These are phyloP conservation scores for Falcunculus frontatus DNA, from an alignment of 2,113 vertebrate species.

Conservation along the genomic window DNA sequence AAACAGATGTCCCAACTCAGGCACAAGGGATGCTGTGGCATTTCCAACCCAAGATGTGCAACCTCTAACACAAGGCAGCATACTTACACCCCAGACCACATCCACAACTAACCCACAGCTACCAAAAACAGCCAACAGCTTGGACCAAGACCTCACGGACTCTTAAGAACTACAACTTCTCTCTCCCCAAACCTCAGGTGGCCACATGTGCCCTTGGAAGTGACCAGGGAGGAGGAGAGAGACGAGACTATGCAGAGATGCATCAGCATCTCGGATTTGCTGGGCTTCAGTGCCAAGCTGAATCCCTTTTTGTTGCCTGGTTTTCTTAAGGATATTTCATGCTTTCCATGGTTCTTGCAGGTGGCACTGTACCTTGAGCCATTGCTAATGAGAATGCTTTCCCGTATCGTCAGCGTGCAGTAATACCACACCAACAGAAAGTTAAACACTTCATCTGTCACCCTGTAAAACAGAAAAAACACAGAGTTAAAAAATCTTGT, in stretches of 20 bases:
- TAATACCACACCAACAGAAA: slow-evolving; percentile 98
- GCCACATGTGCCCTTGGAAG: neutral
- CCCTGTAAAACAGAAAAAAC: slow-evolving; percentile 69
- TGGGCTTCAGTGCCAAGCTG: neutral
- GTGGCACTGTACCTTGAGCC: slow-evolving; percentile 84
- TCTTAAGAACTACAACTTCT: neutral
- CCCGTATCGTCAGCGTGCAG: slow-evolving; percentile 94
- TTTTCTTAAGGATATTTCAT: neutral
- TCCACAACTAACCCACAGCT: neutral
- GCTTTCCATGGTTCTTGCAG: neutral
- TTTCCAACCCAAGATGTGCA: neutral
- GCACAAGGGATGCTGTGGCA: neutral
- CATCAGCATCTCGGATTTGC: neutral
- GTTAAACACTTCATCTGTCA: slow-evolving; percentile 96
- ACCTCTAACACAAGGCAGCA: neutral
- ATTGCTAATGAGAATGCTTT: slow-evolving; percentile 95
- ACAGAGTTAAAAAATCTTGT: neutral
- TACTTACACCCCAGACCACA: neutral
- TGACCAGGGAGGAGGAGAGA: neutral
- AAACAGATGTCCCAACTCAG: neutral
- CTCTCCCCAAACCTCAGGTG: neutral
- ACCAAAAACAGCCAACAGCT: neutral
- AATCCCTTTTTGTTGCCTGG: neutral
- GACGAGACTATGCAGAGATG: neutral
- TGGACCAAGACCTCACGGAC: neutral